phyloP scores from a whole-genome alignment of 2,797 vertebrate genomes.

The Gambusia yucatana region DNA sequence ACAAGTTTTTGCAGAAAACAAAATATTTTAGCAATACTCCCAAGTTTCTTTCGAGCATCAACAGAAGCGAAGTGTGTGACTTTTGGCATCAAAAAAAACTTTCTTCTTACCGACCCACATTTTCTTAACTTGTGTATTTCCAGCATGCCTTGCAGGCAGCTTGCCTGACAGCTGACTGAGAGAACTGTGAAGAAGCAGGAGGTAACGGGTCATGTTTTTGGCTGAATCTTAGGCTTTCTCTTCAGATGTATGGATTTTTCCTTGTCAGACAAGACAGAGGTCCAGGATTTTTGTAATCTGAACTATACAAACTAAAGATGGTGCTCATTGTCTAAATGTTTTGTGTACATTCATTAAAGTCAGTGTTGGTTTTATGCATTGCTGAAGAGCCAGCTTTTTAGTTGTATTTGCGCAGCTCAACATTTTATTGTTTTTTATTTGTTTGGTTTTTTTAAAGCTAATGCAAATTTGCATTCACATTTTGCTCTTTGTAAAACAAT shows the following conservation, averaged over 20 bases:
- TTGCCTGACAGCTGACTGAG: constrained; percentile 34
- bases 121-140: constrained; percentile 18
- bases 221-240: constrained; percentile 43
- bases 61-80: constrained; percentile 18
- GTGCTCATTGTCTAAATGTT: constrained; percentile 28
- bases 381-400: neutral
- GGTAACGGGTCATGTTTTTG: constrained; percentile 7
- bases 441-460: neutral
- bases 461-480: constrained; percentile 1
- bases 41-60: constrained; percentile 7
- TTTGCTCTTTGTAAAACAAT: constrained; percentile 17
- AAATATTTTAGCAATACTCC: constrained; percentile 6
- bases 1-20: neutral
- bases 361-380: neutral
- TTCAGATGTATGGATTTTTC: constrained; percentile 52
- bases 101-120: neutral
- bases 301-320: constrained; percentile 46
- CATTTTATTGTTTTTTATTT: too few relatives aligned
- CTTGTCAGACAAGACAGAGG: constrained; percentile 35
- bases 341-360: neutral
- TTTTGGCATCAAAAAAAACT: neutral
- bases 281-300: constrained; percentile 46
- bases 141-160: constrained; percentile 6
- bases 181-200: constrained; percentile 5
- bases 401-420: neutral